These are phyloP conservation scores for Xenops minutus DNA, from an alignment of 2,797 vertebrate genomes.

Conservation along the genomic window DNA sequence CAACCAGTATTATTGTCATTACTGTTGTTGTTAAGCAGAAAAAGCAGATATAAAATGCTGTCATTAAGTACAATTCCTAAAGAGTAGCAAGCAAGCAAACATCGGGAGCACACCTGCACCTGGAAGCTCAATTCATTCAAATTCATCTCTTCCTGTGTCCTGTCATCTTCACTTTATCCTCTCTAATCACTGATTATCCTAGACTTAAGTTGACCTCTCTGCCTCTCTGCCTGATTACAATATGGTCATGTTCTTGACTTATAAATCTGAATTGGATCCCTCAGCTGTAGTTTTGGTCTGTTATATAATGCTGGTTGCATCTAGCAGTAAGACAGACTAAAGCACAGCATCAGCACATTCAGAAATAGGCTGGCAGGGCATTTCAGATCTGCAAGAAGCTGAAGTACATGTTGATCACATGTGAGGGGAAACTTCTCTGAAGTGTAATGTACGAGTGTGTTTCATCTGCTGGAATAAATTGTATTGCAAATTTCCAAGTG, in stretches of 20 bases:
- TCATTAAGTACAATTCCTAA: conserved; percentile 22
- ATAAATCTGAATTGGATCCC: neutral
- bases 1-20: neutral
- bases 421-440: conserved; percentile 27
- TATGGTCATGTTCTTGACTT: neutral
- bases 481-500: conserved; percentile 8
- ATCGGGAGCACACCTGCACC: neutral
- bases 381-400: neutral
- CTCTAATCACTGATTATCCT: neutral
- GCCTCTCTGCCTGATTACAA: neutral
- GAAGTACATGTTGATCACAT: conserved; percentile 15
- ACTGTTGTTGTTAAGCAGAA: neutral
- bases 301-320: neutral
- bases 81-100: neutral
- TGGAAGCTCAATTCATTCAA: neutral
- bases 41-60: conserved; percentile 8
- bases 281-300: neutral
- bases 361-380: neutral
- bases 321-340: neutral
- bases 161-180: neutral
- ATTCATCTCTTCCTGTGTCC: neutral
- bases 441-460: conserved; percentile 1
- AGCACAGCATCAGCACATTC: neutral
- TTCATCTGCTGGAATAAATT: conserved; percentile 29
- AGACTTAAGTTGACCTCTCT: neutral